These are phyloP conservation scores for Panulirus ornatus DNA, from an alignment of 1,140 invertebrate species.

Conservation along the genomic window DNA sequence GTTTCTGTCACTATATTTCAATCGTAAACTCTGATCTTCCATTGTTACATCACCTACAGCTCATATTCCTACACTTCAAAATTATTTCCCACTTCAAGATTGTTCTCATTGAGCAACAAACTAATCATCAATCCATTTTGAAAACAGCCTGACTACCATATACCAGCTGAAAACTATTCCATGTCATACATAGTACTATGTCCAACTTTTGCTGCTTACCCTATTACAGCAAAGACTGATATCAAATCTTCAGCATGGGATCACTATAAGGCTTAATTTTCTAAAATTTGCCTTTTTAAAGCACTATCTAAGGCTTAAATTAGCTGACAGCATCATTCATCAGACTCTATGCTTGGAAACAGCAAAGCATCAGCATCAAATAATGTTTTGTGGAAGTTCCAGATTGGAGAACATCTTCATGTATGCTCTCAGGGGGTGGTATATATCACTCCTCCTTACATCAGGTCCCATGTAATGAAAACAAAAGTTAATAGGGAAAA, in stretches of 20 bases:
- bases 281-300: slow-evolving; percentile 62
- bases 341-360: slow-evolving; percentile 25
- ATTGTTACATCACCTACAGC: too few relatives aligned
- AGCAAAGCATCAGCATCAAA: slow-evolving; percentile 40
- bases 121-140: neutral
- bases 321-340: slow-evolving; percentile 44
- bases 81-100: too few relatives aligned
- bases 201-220: neutral
- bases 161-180: slow-evolving; percentile 2
- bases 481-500: neutral
- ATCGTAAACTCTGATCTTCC: too few relatives aligned
- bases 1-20: too few relatives aligned
- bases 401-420: slow-evolving; percentile 50
- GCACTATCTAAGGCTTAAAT: slow-evolving; percentile 67
- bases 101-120: neutral
- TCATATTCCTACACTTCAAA: too few relatives aligned
- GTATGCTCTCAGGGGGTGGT: slow-evolving; percentile 43
- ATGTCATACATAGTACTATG: neutral
- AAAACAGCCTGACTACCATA: neutral
- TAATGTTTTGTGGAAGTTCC: slow-evolving; percentile 20
- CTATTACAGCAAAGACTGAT: neutral
- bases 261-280: slow-evolving; percentile 44
- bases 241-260: slow-evolving; percentile 37
- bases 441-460: neutral
- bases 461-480: slow-evolving; percentile 30